These are phyloP conservation scores for Prietella phreatophila DNA, from an alignment of 2,113 vertebrate genomes.

Conservation along the genomic window DNA sequence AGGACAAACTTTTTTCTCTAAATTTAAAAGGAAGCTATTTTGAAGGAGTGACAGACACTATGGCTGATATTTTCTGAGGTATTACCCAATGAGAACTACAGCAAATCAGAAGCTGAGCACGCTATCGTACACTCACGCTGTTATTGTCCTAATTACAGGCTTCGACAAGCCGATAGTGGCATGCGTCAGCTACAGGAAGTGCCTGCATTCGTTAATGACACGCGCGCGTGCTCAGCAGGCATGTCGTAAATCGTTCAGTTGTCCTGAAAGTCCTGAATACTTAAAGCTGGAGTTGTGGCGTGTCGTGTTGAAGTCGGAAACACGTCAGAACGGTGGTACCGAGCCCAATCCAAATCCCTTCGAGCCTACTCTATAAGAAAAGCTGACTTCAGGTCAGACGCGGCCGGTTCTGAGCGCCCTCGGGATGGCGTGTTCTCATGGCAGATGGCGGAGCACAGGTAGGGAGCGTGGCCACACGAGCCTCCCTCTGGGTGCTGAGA, in stretches of 20 bases:
- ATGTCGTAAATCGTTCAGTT: neutral
- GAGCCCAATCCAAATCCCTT: neutral
- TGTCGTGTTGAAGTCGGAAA: neutral
- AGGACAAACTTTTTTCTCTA: neutral
- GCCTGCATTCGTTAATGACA: slow-evolving; percentile 10
- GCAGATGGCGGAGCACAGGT: slow-evolving; percentile 52
- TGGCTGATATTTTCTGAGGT: too few species aligned
- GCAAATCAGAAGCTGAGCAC: too few species aligned
- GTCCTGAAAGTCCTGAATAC: neutral
- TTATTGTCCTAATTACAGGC: neutral
- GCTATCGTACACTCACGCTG: too few species aligned
- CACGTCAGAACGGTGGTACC: neutral
- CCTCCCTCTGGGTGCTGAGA: slow-evolving; percentile 4
- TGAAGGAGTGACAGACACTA: neutral
- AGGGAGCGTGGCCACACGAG: slow-evolving; percentile 30
- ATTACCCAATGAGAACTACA: too few species aligned
- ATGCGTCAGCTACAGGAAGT: slow-evolving; percentile 8
- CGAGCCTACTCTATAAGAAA: neutral
- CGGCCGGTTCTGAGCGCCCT: neutral
- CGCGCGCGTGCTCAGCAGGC: neutral
- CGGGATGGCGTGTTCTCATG: neutral
- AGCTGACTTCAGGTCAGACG: neutral
- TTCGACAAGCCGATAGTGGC: neutral
- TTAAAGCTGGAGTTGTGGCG: neutral
- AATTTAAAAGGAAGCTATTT: neutral